phyloP scores from a whole-genome alignment of 2,888 invertebrate genomes.

The Shargacucullia verbasci region DNA sequence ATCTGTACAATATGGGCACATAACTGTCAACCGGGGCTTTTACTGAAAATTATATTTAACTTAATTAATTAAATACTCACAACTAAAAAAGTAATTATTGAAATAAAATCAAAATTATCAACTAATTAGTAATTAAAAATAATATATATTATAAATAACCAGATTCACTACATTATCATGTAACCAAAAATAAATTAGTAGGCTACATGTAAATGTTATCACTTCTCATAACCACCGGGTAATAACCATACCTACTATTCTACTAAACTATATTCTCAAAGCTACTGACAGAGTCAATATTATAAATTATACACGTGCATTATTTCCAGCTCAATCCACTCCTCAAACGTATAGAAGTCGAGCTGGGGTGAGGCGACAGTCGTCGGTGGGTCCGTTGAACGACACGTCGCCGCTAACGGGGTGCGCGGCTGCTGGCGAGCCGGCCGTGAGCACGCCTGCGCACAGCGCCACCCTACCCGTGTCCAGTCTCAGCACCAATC shows the following conservation, averaged over 20 bases:
- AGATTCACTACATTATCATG: too few species aligned
- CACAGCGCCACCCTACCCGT: conserved; percentile 87
- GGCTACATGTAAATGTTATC: too few species aligned
- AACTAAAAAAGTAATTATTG: neutral
- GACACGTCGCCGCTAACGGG: conserved; percentile 86
- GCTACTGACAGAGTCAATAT: conserved; percentile 2
- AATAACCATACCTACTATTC: conserved; percentile 12
- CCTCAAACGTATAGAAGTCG: conserved; percentile 90
- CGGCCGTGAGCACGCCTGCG: conserved; percentile 83
- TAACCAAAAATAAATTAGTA: too few species aligned
- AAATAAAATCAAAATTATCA: neutral
- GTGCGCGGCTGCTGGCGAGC: conserved; percentile 74
- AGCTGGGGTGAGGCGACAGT: conserved; percentile 90
- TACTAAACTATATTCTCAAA: conserved; percentile 3
- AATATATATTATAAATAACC: too few species aligned
- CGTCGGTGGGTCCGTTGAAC: conserved; percentile 90
- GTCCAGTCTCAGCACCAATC: conserved; percentile 86
- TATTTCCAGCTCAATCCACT: conserved; percentile 90
- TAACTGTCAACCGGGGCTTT: conserved; percentile 28
- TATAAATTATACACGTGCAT: conserved; percentile 31
- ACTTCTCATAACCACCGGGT: too few species aligned
- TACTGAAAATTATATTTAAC: conserved; percentile 9
- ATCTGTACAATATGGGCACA: conserved; percentile 47
- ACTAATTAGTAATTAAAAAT: conserved; percentile 8
- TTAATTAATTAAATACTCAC: neutral